Base-by-base conservation (phyloP, 2,888 invertebrate genomes). In the Syrista parreyssii region DNA sequence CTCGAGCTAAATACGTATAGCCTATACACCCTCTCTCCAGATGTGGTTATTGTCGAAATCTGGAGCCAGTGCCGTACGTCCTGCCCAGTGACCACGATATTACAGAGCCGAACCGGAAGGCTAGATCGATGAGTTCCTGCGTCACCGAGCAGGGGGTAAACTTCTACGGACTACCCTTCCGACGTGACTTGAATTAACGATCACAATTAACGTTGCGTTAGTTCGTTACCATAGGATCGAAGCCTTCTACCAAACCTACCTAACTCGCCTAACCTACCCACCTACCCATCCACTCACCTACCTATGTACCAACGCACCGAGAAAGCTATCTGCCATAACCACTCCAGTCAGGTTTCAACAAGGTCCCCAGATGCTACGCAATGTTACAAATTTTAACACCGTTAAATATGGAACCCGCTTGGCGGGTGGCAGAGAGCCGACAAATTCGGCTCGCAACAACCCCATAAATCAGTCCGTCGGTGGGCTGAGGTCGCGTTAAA, bases 151-250 rank as follows among this genome's bases (percentile, higher is more conserved):
- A 68, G 81, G 79, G 79, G 79, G 83, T 83, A 83, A 85, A 83
- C 83, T 85, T 80, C 79, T 76, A 80, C 81, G 82, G 76, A 34
- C 74, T 78, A 79, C 83, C 83, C 85, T 82, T 84, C 81, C 80
- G 82, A 87, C 87, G 87, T 87, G 87, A 87, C 86, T 87, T 81
- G 87, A 85, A 85, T 87, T 86, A 86, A 87, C 86, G 85, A 87
- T 86, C 84, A 87, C 86, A 87, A 87, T 87, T 87, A 87, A 86
- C 84, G 83, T 82, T 79, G 81, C 78, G 75, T 75, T 75, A 74
- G 75, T 78, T 78, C 75, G 78, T 78, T 75, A 75, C 78, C 75
- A 75, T 75, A 72, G 78, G 75, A 75, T 75, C 68, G 71, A 35
- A 71, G 31, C 9, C 33, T 31, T 15, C 71, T 15, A 12, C 32